Conservation (phyloP, 2,888 invertebrate genomes). For the Mamestra brassicae region DNA sequence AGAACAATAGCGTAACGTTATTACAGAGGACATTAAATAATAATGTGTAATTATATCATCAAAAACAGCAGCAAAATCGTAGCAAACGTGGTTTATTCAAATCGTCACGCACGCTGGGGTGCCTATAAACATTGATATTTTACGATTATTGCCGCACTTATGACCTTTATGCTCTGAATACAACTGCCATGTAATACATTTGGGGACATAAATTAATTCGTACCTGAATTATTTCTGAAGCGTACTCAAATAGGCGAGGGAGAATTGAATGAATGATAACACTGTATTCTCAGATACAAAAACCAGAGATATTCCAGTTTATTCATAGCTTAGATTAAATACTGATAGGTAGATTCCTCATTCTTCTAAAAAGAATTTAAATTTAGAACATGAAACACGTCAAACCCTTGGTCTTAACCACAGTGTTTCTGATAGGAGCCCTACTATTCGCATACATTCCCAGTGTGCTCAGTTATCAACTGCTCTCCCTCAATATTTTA, state of each 20-base stretch:
- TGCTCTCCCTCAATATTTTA: no score
- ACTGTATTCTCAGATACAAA: background rate
- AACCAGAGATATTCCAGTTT: background rate
- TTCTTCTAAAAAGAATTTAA: no score
- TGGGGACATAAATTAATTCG: slow-evolving; percentile 24
- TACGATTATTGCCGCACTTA: slow-evolving; percentile 65
- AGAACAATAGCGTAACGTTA: slow-evolving; percentile 33
- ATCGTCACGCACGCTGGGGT: slow-evolving; percentile 71
- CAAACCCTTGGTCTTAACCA: no score
- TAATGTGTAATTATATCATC: slow-evolving; percentile 73
- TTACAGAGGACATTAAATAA: slow-evolving; percentile 49
- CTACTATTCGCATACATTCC: no score
- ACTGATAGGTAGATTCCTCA: no score
- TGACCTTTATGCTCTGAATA: slow-evolving; percentile 49
- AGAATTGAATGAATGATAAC: background rate
- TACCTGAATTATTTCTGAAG: slow-evolving; percentile 24
- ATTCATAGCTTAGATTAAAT: no score
- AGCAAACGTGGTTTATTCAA: slow-evolving; percentile 66
- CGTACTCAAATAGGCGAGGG: background rate
- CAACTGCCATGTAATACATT: slow-evolving; percentile 41
- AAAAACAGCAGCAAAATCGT: slow-evolving; percentile 67
- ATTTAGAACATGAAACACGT: no score
- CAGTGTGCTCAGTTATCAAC: no score
- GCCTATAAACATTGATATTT: slow-evolving; percentile 68
- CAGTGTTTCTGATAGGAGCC: no score